A percentile compares a stretch with the other conserved stretches of the same genome.
Conservation (phyloP, 2,797 vertebrate genomes). For the Psittacula echo region DNA sequence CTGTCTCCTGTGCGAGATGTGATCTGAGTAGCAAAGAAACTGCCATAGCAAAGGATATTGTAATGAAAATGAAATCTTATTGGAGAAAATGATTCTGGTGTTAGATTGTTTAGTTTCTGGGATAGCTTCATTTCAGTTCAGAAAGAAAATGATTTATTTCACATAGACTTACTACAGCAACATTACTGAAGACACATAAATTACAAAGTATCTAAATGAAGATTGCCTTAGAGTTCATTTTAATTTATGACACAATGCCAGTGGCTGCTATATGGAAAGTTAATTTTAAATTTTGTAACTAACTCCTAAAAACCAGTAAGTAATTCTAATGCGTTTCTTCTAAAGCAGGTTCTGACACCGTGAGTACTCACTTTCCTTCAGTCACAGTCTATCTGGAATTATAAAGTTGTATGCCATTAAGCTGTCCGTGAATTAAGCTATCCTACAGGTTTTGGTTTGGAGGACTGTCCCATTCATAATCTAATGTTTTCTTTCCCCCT, state of each 20-base stretch:
- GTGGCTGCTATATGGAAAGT: neutral
- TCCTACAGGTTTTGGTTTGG: neutral
- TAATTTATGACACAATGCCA: neutral
- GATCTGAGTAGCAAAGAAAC: neutral
- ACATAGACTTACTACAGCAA: neutral
- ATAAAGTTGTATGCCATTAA: fast-evolving
- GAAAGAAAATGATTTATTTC: neutral
- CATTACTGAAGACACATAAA: neutral
- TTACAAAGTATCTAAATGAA: neutral
- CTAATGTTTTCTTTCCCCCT: neutral
- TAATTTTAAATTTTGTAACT: neutral
- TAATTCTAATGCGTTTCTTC: neutral
- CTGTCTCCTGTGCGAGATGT: neutral
- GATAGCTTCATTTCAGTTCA: neutral
- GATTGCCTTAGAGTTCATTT: neutral
- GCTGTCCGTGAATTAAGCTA: neutral
- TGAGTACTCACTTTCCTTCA: neutral
- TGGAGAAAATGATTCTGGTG: neutral
- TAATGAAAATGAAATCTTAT: neutral
- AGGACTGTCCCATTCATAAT: neutral
- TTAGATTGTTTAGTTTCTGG: neutral
- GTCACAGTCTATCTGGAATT: neutral
- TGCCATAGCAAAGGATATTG: neutral
- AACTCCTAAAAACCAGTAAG: neutral
- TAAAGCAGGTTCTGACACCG: neutral